Base-by-base conservation (phyloP, 1,140 invertebrate species). In the Druon quercuslanigerum region DNA sequence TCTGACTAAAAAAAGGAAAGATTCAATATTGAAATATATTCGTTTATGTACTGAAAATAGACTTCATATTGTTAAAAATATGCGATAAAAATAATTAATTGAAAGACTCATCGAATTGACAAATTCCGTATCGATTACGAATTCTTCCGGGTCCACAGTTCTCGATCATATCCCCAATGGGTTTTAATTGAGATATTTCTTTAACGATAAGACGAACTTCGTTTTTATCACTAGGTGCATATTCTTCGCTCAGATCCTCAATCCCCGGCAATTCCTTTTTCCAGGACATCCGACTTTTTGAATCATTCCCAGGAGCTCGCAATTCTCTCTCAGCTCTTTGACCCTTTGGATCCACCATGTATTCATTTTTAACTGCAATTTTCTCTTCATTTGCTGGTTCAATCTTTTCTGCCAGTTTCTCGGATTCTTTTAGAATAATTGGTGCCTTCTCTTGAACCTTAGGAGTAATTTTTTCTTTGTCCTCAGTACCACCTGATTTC, bases 131-230 rank as follows among this genome's bases (percentile, higher is more conserved):
- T 3, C 76, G 66, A 74, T 91, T 85, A 7, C 90, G 86, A 56
- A 74, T 82, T 73, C 89, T 82, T 13, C 86, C 89, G 11, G 90
- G 90, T 33, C 90, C 90, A 51, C 90, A 91, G 13, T 91, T 88
- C 71, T 91, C 89, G 8, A 90, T 80, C 0, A 76, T 87, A 14
- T 81, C 89, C 1, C 90, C 90, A 4, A 91, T 5, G 19, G 89
- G 80, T 40, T 82, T 88, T 12, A 90, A 14, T 8, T 79, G 79
- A 40, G 60, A 66, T 9, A 40, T 66, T 40, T 66, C 25, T 40
- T 66, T 13, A n/a, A n/a, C 25, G 40, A 66, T 66, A 7, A 46
- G 60, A 66, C 60, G 60, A 66, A 40, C 60, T 66, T 66, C 60
- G 40, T 66, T 66, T 66, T 66, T 66, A 66, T 66, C 60, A 33